Conservation (phyloP, 2,888 invertebrate species). For the Arctia plantaginis region DNA sequence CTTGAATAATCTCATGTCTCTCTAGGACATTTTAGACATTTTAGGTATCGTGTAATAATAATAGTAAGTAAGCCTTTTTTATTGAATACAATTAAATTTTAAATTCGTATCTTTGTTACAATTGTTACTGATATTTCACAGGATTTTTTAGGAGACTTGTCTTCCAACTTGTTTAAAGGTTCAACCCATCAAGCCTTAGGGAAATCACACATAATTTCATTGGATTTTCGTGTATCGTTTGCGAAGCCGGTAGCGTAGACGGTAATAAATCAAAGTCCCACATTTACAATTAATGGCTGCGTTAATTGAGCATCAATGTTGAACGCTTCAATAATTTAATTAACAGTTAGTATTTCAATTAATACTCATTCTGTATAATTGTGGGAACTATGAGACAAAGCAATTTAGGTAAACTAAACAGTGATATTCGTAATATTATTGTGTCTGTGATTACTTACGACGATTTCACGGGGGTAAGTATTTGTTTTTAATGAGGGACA, state of each 20-base stretch:
- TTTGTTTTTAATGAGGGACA: background rate
- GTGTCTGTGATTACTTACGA: background rate
- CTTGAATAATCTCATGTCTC: background rate
- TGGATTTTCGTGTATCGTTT: background rate
- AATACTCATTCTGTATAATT: background rate
- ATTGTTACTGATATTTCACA: background rate
- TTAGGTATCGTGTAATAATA: too few relatives aligned
- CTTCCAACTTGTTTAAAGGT: background rate
- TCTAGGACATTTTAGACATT: background rate
- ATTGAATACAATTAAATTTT: background rate
- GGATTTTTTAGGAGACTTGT: background rate
- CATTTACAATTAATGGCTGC: constrained; percentile 6
- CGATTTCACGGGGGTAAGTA: background rate
- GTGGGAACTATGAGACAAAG: background rate
- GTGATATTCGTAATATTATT: background rate
- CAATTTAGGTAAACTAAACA: background rate
- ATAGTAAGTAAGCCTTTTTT: too few relatives aligned
- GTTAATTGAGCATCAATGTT: constrained; percentile 9
- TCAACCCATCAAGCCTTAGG: background rate
- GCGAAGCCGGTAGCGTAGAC: background rate
- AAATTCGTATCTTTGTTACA: background rate
- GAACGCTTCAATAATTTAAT: constrained; percentile 13
- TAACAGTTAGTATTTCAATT: background rate
- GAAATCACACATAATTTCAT: constrained; percentile 1
- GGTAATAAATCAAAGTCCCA: constrained; percentile 7